A percentile compares a stretch with the other conserved stretches of the same genome.
Conservation (phyloP, 2,797 vertebrate genomes). For the Acrossocheilus fasciatus region DNA sequence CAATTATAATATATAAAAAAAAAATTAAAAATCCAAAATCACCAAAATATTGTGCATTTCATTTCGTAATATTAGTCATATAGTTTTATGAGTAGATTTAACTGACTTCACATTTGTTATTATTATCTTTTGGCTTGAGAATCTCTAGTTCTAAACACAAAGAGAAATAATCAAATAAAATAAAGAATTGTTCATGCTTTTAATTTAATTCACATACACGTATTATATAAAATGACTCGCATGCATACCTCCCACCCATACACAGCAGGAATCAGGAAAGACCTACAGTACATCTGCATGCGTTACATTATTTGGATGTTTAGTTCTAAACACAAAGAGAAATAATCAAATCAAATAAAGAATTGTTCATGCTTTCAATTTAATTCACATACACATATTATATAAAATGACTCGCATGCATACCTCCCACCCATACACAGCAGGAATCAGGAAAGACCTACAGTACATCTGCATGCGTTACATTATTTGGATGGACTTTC, state of each 20-base stretch:
- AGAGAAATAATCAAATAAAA: background rate
- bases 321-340: background rate
- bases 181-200: background rate
- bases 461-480: background rate
- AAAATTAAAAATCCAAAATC: background rate
- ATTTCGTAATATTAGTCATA: background rate
- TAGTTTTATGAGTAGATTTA: background rate
- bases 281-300: constrained; percentile 11
- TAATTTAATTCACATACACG: background rate
- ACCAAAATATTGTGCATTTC: background rate
- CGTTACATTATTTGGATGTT: background rate
- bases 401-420: background rate
- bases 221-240: background rate
- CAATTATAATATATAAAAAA: background rate
- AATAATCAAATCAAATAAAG: background rate
- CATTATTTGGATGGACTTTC: constrained; percentile 21
- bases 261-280: constrained; percentile 41
- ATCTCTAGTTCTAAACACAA: background rate
- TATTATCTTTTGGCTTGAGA: background rate
- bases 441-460: constrained; percentile 47
- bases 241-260: background rate
- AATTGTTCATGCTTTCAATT: background rate
- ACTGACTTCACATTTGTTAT: background rate
- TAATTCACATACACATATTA: background rate
- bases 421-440: background rate